Base-by-base conservation (phyloP, 2,797 vertebrate species). In the Philypnodon macrostomus region DNA sequence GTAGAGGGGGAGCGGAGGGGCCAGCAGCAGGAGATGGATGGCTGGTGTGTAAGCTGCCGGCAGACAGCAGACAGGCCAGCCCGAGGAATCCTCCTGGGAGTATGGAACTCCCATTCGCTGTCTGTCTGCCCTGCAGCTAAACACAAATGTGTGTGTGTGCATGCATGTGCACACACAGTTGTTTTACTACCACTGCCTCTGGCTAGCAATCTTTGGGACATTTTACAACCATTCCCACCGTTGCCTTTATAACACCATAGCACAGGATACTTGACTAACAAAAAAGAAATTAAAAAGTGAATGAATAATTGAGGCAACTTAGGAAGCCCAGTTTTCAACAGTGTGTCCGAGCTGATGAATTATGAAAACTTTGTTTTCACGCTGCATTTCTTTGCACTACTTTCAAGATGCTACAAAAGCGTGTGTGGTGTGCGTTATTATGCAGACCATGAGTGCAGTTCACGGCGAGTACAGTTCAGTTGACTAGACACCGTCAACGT, bases 31-130 rank as follows among this genome's bases (percentile, higher is more conserved):
- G 81, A 88, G 87, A 89, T 85, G 81, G 87, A 89, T 87, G 86
- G 77, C 75, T 80, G 78, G 80, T 85, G 85, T 86, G 84, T 86
- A 80, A 86, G 82, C 85, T 85, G 85, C 85, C 77, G 76, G 86
- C 85, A 86, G 86, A 85, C 84, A 85, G 84, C 79, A 85, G 81
- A 85, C 83, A 83, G 73, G 77, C 80, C 76, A 79, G 81, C 80
- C 73, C 13, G 46, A 83, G 71, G 81, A 81, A 84, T 87, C 78
- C 88, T 87, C 85, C 59, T 65, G 86, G 85, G 85, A 88, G 83
- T 81, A 83, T 85, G 85, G 87, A 85, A 87, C 80, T 86, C 82
- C 85, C 82, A 84, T 82, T 86, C 80, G 71, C 81, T 85, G 86
- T 86, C 85, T 86, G 80, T 81, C 77, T 82, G 73, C 81, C 85